These are phyloP conservation scores for Troglohyphantes excavatus DNA, from an alignment of 2,888 invertebrate genomes.

Conservation along the genomic window DNA sequence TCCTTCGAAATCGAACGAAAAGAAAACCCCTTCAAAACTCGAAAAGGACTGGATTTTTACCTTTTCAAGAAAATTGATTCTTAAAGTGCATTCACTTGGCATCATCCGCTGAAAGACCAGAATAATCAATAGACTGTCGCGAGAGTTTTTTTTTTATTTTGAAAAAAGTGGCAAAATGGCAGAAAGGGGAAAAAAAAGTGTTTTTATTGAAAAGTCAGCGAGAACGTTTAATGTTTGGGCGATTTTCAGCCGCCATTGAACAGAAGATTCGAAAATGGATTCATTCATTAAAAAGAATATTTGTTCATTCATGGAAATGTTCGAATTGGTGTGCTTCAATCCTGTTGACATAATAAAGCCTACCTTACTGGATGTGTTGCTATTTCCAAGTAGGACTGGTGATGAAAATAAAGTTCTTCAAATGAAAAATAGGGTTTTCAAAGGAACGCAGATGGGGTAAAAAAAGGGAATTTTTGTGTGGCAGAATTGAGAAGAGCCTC, in stretches of 20 bases:
- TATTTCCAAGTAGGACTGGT: not conserved
- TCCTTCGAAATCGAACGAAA: not conserved
- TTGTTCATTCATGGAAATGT: not conserved
- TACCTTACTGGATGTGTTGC: not conserved
- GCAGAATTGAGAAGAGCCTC: not conserved
- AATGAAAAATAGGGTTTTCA: not conserved
- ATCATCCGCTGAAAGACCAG: constrained; percentile 22
- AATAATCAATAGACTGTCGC: constrained; percentile 47
- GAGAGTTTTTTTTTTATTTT: no score
- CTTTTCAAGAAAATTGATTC: constrained; percentile 29
- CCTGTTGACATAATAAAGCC: not conserved
- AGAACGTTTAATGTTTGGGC: not conserved
- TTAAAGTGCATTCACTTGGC: constrained; percentile 57
- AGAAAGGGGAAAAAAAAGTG: not conserved
- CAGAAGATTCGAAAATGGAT: not conserved
- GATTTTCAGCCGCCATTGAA: not conserved
- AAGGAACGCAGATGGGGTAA: not conserved
- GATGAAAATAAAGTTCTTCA: not conserved
- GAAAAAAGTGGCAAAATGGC: constrained; percentile 9
- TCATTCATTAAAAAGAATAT: not conserved
- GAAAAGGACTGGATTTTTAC: constrained; percentile 21
- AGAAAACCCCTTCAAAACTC: constrained; percentile 8
- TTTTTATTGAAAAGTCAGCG: not conserved
- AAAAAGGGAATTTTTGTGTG: not conserved
- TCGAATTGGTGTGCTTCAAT: not conserved